Percentiles rank a stretch among this genome's conserved stretches.
These are phyloP conservation scores for Eospalax fontanierii DNA, from an alignment of 2,797 vertebrate species.

Conservation along the genomic window DNA sequence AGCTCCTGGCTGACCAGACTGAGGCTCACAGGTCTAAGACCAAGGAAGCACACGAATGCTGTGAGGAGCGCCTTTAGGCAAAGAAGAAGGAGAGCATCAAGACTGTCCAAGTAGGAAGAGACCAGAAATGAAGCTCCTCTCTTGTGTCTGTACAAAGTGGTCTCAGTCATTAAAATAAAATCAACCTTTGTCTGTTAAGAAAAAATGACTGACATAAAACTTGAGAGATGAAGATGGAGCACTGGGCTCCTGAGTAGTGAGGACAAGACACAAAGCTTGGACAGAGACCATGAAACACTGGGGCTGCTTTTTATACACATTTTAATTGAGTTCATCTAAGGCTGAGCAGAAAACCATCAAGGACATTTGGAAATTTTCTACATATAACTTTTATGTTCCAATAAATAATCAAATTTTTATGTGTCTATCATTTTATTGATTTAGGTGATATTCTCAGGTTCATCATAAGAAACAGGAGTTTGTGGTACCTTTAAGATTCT, in stretches of 20 bases:
- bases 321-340: not conserved
- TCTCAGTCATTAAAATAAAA: constrained; percentile 87
- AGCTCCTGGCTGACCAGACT: constrained; percentile 97
- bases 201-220: too few species aligned
- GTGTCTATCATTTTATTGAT: constrained; percentile 26
- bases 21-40: constrained; percentile 98
- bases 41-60: constrained; percentile 97
- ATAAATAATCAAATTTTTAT: constrained; percentile 23
- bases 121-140: constrained; percentile 92
- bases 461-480: not conserved
- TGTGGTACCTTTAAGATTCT: not conserved
- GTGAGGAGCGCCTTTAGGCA: constrained; percentile 96
- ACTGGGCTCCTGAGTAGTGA: not conserved
- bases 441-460: not conserved
- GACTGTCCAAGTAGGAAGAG: constrained; percentile 98
- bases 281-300: not conserved
- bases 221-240: not conserved
- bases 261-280: not conserved
- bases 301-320: not conserved
- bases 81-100: constrained; percentile 99
- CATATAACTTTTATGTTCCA: constrained; percentile 28
- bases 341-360: not conserved
- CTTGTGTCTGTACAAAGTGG: constrained; percentile 55
- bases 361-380: not conserved
- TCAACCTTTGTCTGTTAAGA: not conserved